Evolutionary conservation across 2,797 vertebrate species (phyloP).

Genomic region (Manis crassicaudata): DNA sequence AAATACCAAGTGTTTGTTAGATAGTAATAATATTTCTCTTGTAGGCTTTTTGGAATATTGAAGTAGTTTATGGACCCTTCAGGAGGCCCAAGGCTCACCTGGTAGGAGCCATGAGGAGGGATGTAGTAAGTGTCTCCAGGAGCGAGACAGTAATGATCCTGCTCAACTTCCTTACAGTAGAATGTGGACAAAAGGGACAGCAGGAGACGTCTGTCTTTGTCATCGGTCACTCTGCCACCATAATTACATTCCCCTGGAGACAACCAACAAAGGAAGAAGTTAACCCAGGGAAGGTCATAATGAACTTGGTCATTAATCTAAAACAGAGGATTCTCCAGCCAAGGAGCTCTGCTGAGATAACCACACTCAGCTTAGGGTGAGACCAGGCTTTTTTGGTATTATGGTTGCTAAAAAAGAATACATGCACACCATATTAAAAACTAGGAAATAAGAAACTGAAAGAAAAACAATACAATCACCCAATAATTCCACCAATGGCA

Average conservation of each 20-base stretch:
- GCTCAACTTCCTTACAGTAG: slow-evolving; percentile 91
- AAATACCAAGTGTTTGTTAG: not conserved
- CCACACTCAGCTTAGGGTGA: not conserved
- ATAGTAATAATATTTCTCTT: not conserved
- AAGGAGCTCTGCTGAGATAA: not conserved
- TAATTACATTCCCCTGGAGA: slow-evolving; percentile 96
- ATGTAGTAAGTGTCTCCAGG: slow-evolving; percentile 90
- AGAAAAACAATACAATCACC: not conserved
- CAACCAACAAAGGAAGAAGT: slow-evolving; percentile 46
- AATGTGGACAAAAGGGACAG: slow-evolving; percentile 93
- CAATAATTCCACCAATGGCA: not conserved
- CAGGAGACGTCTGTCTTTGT: slow-evolving; percentile 95
- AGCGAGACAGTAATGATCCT: slow-evolving; percentile 88
- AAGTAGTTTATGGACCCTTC: not conserved
- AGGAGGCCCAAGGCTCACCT: slow-evolving; percentile 86
- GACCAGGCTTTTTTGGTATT: not conserved
- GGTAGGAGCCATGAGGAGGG: slow-evolving; percentile 89
- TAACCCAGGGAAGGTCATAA: not conserved
- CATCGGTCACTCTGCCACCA: slow-evolving; percentile 96
- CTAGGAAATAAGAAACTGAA: not conserved
- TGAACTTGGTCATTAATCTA: not conserved
- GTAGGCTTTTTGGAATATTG: not conserved
- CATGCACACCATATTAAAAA: not conserved
- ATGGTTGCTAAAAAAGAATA: slow-evolving; percentile 3
- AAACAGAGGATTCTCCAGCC: not conserved